Conservation (phyloP, 2,113 vertebrate genomes). For the Melanotaenia duboulayi region DNA sequence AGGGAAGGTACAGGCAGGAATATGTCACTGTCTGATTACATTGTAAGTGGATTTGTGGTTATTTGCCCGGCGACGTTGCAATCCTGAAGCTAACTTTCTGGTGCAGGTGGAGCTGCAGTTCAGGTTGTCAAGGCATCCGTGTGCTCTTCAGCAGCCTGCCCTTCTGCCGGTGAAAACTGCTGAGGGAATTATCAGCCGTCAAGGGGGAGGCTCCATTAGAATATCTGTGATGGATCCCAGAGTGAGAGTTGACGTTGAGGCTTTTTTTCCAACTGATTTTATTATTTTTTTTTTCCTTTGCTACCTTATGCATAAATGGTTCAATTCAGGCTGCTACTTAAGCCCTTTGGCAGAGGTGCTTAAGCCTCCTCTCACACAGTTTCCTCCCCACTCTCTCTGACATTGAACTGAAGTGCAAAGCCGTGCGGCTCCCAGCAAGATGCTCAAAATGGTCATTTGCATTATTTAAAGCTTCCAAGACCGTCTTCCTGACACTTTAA, state of each 20-base stretch:
- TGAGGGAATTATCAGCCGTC: conserved; percentile 66
- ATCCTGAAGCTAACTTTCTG: conserved; percentile 48
- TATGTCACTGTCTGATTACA: conserved; percentile 62
- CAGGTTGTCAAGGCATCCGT: conserved; percentile 59
- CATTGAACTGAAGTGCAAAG: conserved; percentile 67
- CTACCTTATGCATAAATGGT: conserved; percentile 71
- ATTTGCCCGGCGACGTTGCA: conserved; percentile 22
- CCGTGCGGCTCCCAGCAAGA: conserved; percentile 42
- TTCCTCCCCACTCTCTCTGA: conserved; percentile 56
- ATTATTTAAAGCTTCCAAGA: conserved; percentile 49
- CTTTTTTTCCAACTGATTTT: conserved; percentile 28
- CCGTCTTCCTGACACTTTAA: conserved; percentile 12
- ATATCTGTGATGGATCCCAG: conserved; percentile 69
- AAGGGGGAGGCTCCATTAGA: conserved; percentile 57
- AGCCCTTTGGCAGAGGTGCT: conserved; percentile 64
- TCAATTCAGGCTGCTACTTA: conserved; percentile 67
- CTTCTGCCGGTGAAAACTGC: conserved; percentile 45
- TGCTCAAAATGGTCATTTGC: conserved; percentile 48
- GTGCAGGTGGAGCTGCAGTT: conserved; percentile 41
- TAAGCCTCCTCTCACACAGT: conserved; percentile 59
- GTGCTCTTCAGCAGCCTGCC: conserved; percentile 47
- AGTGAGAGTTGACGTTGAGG: conserved; percentile 56
- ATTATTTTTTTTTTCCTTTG: conserved; percentile 45
- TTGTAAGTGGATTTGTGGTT: conserved; percentile 8
- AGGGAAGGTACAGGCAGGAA: conserved; percentile 17